Percentiles rank a stretch among this genome's conserved stretches.
These are phyloP conservation scores for Diacarnus erythraeanus DNA, from an alignment of 37 sponge, comb jelly and placozoan genomes.

Conservation along the genomic window DNA sequence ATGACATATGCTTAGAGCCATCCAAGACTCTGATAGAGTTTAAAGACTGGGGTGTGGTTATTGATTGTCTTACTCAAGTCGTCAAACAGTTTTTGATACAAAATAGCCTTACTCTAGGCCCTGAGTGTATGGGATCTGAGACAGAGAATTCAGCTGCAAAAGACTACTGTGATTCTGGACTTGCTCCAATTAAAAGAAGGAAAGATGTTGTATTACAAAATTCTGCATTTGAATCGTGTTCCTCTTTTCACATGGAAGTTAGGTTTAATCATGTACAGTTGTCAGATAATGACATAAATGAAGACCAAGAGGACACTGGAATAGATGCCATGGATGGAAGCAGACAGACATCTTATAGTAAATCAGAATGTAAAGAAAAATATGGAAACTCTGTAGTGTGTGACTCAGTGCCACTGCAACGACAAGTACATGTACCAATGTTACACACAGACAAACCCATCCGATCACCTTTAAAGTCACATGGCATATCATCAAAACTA, in stretches of 20 bases:
- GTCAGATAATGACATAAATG: neutral
- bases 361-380: neutral
- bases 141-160: neutral
- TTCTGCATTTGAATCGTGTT: neutral
- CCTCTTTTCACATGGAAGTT: neutral
- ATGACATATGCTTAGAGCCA: constrained; percentile 53
- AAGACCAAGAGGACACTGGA: neutral
- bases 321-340: neutral
- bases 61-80: neutral
- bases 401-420: too few relatives aligned
- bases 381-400: neutral
- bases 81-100: constrained; percentile 28
- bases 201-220: neutral
- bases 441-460: neutral
- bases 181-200: too few relatives aligned
- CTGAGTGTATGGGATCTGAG: neutral
- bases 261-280: neutral
- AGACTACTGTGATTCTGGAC: neutral
- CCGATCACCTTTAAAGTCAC: constrained; percentile 15
- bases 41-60: constrained; percentile 30
- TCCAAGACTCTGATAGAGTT: constrained; percentile 65
- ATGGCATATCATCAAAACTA: constrained; percentile 15
- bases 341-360: too few relatives aligned
- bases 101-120: constrained; percentile 31
- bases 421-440: neutral